These are phyloP conservation scores for Vidua macroura DNA, from an alignment of 2,113 vertebrate genomes.

Conservation along the genomic window DNA sequence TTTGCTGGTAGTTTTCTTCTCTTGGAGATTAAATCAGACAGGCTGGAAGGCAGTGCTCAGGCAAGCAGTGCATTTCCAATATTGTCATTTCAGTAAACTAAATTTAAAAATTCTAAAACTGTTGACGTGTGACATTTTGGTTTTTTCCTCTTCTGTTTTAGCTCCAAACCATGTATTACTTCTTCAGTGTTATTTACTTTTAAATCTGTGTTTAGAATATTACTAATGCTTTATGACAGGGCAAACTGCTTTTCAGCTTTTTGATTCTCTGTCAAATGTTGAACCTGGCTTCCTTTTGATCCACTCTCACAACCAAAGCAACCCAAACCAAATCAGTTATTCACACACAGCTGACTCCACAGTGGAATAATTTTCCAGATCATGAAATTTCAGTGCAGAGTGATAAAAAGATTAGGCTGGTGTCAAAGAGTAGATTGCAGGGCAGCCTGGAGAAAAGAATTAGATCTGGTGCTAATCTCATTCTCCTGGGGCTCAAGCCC, in stretches of 20 bases:
- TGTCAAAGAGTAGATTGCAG: conserved; percentile 37
- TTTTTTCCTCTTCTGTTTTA: neutral
- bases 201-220: neutral
- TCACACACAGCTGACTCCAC: neutral
- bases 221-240: neutral
- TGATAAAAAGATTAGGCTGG: conserved; percentile 27
- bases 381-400: conserved; percentile 16
- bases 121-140: neutral
- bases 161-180: neutral
- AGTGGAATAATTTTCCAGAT: conserved; percentile 43
- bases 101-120: neutral
- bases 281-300: conserved; percentile 21
- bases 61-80: neutral
- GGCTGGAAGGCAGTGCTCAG: neutral
- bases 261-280: neutral
- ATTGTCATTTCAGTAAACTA: neutral
- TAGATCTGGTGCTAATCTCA: neutral
- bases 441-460: neutral
- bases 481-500: neutral
- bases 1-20: neutral
- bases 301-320: neutral
- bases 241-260: neutral
- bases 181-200: neutral
- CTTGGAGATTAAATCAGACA: neutral
- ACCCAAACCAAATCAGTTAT: neutral